Base-by-base conservation (phyloP, 2,797 vertebrate genomes). In the Philypnodon macrostomus region DNA sequence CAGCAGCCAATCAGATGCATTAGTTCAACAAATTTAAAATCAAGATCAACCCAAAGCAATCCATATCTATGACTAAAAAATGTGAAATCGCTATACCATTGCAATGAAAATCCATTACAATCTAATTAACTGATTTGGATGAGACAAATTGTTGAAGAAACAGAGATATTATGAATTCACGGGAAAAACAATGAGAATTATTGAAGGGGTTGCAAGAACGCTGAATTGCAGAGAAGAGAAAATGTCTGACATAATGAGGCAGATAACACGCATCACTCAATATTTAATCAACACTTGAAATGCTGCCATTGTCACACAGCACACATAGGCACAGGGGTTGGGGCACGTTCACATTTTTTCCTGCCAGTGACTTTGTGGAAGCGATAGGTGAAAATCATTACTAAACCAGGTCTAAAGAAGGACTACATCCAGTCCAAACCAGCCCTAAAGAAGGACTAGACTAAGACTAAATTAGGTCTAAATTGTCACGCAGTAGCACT, bases 201-300 rank as follows among this genome's bases (percentile, higher is more conserved):
- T 42, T 33, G n/a, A 12, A 15, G 31, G 26, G 35, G 30, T 40
- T 11, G 5, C 0, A 34, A 50, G 40, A 53, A 17, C 30, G 9
- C 18, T 15, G 60, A 38, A 33, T 49, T 45, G 1, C 26, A 46
- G 37, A 49, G 53, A 50, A 33, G 26, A 29, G 18, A 5, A 27
- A 23, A 6, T 62, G 59, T 46, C 45, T 19, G 9, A 61, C 45
- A 49, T 40, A 63, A 67, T 54, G 40, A 57, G 61, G 53, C 34
- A 42, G 34, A 71, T 70, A 59, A 44, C 49, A 67, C 32, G 30
- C 34, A 51, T 75, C 66, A 69, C 47, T 63, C 69, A 63, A 66
- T 72, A 69, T 79, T 78, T 70, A 74, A 80, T 78, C 64, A 75
- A 44, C 35, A 49, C 46, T 74, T 73, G 34, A 67, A 70, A 70